Conservation (phyloP, 2,888 invertebrate species). For the Agriopis leucophaearia region DNA sequence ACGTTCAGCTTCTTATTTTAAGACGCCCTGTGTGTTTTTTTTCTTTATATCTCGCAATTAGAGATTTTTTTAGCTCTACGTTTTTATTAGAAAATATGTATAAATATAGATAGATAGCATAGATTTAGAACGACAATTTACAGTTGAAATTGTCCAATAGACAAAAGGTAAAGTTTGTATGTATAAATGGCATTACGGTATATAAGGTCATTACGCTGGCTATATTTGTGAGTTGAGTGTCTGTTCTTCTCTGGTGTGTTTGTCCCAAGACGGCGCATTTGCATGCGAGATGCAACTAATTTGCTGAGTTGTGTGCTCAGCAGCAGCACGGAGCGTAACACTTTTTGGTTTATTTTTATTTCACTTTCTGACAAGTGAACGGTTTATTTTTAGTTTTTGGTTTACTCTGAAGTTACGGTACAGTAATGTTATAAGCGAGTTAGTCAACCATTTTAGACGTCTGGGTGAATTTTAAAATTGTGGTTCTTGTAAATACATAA, state of each 20-base stretch:
- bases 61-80: too few species aligned
- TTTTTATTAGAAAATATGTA: too few species aligned
- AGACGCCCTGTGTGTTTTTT: too few species aligned
- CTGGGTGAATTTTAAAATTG: neutral
- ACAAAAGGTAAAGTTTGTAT: too few species aligned
- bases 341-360: conserved; percentile 27
- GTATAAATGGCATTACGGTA: too few species aligned
- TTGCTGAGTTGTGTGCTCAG: conserved; percentile 29
- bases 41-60: too few species aligned
- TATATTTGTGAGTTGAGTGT: neutral
- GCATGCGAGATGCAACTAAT: conserved; percentile 35
- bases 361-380: neutral
- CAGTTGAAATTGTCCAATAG: too few species aligned
- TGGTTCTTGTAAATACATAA: neutral
- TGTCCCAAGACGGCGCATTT: conserved; percentile 27
- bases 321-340: neutral
- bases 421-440: neutral
- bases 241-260: neutral
- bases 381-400: conserved; percentile 15
- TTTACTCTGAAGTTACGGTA: neutral
- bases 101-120: too few species aligned
- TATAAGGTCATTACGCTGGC: too few species aligned
- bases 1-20: too few species aligned
- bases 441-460: neutral
- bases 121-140: too few species aligned